A percentile compares a stretch with the other conserved stretches of the same genome.
Evolutionary conservation across 1,140 invertebrate genomes (phyloP).

Genomic region (Cephus cinctus): DNA sequence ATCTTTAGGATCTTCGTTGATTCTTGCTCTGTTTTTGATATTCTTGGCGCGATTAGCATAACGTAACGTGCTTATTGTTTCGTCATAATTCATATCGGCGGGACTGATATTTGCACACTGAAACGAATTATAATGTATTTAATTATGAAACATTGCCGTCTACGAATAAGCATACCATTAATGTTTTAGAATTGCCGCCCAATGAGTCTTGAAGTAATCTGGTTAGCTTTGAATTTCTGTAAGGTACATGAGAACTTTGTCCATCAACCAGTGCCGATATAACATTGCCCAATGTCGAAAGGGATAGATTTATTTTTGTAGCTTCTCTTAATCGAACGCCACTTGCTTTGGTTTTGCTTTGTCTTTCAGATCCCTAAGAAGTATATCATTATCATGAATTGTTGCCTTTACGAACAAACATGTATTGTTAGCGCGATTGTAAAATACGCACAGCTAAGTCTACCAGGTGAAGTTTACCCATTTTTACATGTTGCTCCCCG

Average conservation of each 20-base stretch:
- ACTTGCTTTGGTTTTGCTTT: constrained; percentile 88
- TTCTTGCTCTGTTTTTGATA: constrained; percentile 93
- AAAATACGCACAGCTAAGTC: constrained; percentile 68
- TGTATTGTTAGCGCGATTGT: no score
- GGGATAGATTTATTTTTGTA: constrained; percentile 92
- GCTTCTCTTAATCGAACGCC: constrained; percentile 90
- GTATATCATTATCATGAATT: constrained; percentile 5
- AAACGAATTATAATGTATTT: constrained; percentile 29
- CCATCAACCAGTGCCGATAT: constrained; percentile 94
- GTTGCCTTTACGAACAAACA: neutral
- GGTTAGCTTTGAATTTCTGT: constrained; percentile 93
- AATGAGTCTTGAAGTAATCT: constrained; percentile 90
- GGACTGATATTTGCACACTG: constrained; percentile 93
- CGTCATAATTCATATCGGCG: constrained; percentile 95
- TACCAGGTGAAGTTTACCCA: constrained; percentile 81
- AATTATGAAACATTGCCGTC: neutral
- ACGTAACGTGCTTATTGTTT: constrained; percentile 93
- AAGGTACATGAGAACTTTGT: constrained; percentile 92
- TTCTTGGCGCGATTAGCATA: constrained; percentile 98
- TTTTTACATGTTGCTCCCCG: constrained; percentile 66
- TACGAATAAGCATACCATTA: constrained; percentile 69
- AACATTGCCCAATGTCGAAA: constrained; percentile 92
- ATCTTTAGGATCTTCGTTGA: constrained; percentile 99
- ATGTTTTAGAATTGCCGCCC: constrained; percentile 95
- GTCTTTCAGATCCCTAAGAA: constrained; percentile 75